Percentiles rank a stretch among this genome's conserved stretches.
These are phyloP conservation scores for Trichogramma dendrolimi DNA, from an alignment of 2,888 invertebrate genomes.

Conservation along the genomic window DNA sequence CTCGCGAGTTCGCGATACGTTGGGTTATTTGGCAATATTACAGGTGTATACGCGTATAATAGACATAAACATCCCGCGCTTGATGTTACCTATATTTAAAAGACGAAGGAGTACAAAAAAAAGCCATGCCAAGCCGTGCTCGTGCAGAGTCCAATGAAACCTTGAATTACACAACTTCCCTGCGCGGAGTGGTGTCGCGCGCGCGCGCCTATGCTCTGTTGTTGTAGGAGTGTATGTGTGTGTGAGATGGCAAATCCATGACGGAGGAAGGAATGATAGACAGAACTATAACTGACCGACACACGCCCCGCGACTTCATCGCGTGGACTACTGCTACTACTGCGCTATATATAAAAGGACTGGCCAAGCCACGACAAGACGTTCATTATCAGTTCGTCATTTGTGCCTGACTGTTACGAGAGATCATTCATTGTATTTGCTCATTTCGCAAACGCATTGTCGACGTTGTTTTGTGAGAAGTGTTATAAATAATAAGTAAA, in stretches of 20 bases:
- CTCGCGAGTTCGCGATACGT: constrained; percentile 7
- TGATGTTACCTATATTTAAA: too few species aligned
- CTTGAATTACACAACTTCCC: constrained; percentile 45
- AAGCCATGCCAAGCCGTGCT: too few species aligned
- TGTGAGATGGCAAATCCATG: too few species aligned
- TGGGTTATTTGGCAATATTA: constrained; percentile 29
- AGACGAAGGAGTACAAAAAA: too few species aligned
- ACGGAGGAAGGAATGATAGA: too few species aligned
- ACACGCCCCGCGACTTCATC: constrained; percentile 18
- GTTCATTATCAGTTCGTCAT: constrained; percentile 35
- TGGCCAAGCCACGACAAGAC: constrained; percentile 26
- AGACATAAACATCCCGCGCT: background rate
- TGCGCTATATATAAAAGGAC: constrained; percentile 31
- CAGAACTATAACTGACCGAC: background rate
- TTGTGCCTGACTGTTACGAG: constrained; percentile 3
- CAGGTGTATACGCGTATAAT: constrained; percentile 1
- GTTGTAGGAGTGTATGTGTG: too few species aligned
- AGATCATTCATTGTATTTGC: too few species aligned
- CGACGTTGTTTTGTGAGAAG: too few species aligned
- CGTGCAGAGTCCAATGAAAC: constrained; percentile 29
- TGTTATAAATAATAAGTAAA: background rate
- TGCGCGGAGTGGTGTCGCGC: background rate
- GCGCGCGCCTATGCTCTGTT: too few species aligned
- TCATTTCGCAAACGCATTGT: too few species aligned
- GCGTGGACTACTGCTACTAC: constrained; percentile 1